phyloP scores from a whole-genome alignment of 2,888 invertebrate genomes.

The Mamestra brassicae region DNA sequence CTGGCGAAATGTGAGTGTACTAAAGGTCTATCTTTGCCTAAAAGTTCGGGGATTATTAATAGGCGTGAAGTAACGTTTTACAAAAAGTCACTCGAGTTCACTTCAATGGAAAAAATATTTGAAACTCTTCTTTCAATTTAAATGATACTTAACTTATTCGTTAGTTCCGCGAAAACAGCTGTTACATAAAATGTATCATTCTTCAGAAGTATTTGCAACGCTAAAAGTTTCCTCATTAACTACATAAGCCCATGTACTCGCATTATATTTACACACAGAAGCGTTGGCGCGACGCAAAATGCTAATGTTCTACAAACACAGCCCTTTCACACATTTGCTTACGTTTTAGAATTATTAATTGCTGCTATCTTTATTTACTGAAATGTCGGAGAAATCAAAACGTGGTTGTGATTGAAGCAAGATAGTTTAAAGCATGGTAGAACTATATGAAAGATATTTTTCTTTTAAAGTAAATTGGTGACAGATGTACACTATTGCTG shows the following conservation, averaged over 20 bases:
- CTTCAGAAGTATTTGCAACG: constrained; percentile 4
- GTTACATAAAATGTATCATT: neutral
- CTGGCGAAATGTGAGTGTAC: no score
- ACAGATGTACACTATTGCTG: no score
- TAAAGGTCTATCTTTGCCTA: no score
- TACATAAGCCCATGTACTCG: constrained; percentile 21
- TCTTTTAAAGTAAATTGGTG: no score
- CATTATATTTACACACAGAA: constrained; percentile 32
- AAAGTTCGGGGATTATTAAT: no score
- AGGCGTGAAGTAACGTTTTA: no score
- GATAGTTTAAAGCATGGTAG: neutral
- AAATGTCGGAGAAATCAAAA: constrained; percentile 47
- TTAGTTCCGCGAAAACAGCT: neutral
- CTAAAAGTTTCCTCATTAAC: constrained; percentile 22
- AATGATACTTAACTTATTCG: neutral
- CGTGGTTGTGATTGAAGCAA: constrained; percentile 27
- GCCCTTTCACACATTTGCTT: constrained; percentile 58
- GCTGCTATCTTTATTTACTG: constrained; percentile 59
- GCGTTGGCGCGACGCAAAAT: constrained; percentile 53
- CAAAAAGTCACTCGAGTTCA: no score
- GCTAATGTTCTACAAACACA: constrained; percentile 61
- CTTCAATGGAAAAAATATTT: no score
- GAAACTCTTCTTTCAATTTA: no score
- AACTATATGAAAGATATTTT: neutral
- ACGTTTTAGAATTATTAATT: constrained; percentile 66